A percentile compares a stretch with the other conserved stretches of the same genome.
Conservation (phyloP, 2,797 vertebrate genomes). For the Gastrophryne carolinensis region DNA sequence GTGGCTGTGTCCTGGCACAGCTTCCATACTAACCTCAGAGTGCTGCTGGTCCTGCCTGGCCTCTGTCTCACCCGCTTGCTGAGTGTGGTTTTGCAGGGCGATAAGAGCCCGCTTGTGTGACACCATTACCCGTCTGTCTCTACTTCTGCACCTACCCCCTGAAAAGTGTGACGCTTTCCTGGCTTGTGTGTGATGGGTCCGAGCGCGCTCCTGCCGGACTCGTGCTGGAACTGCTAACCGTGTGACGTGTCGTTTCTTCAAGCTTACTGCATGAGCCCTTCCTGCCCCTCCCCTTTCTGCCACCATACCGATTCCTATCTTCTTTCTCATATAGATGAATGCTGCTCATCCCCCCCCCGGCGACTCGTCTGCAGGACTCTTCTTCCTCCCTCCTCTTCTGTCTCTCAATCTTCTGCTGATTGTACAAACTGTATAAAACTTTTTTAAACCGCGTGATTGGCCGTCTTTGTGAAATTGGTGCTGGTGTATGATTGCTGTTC, state of each 20-base stretch:
- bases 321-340: conserved; percentile 71
- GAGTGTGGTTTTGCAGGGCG: neutral
- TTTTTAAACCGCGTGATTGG: neutral
- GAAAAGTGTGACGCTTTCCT: too few species aligned
- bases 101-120: conserved; percentile 27
- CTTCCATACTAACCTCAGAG: conserved; percentile 17
- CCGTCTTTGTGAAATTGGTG: neutral
- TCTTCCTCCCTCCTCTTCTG: conserved; percentile 50
- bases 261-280: neutral
- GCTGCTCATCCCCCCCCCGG: conserved; percentile 61
- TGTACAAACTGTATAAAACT: neutral
- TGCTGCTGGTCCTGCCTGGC: neutral
- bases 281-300: neutral
- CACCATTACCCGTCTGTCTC: neutral
- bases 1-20: neutral
- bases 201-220: too few species aligned
- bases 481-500: too few species aligned
- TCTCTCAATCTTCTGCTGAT: neutral
- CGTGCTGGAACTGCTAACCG: neutral
- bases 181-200: too few species aligned
- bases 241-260: neutral
- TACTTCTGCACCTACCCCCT: neutral
- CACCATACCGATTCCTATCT: conserved; percentile 47
- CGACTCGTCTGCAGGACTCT: conserved; percentile 46
- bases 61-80: neutral